Evolutionary conservation across 2,888 invertebrate genomes (phyloP).

Genomic region (Drosophila meridiana): DNA sequence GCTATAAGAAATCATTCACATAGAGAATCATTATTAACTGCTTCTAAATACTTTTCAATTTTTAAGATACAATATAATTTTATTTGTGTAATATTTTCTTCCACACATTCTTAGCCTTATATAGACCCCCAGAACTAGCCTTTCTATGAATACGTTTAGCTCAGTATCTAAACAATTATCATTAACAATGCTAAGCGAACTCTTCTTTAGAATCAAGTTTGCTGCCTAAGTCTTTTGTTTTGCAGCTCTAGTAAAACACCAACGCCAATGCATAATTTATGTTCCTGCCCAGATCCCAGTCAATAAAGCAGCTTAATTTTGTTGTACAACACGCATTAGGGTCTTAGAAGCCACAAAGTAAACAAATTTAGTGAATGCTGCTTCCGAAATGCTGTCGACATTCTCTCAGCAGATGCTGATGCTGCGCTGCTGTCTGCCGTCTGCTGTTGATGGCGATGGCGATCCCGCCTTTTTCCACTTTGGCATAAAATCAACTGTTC

Average conservation of each 20-base stretch:
- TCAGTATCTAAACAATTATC: conserved; percentile 8
- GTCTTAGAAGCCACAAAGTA: conserved; percentile 66
- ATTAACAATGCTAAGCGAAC: conserved; percentile 7
- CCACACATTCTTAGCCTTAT: too few species aligned
- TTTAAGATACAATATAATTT: background rate
- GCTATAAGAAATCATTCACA: too few species aligned
- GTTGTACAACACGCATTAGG: conserved; percentile 60
- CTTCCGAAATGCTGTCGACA: conserved; percentile 59
- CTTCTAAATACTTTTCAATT: too few species aligned
- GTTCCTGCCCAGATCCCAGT: conserved; percentile 34
- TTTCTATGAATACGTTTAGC: background rate
- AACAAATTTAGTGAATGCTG: conserved; percentile 33
- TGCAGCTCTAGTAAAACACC: conserved; percentile 25
- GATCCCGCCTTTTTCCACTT: conserved; percentile 63
- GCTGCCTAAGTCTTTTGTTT: conserved; percentile 65
- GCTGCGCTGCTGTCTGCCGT: background rate
- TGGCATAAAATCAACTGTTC: conserved; percentile 82
- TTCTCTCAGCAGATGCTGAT: conserved; percentile 26
- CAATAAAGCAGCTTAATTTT: conserved; percentile 66
- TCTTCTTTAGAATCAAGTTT: conserved; percentile 43
- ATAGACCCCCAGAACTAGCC: background rate
- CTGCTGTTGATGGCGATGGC: conserved; percentile 16
- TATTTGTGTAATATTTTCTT: background rate
- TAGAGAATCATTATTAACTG: too few species aligned
- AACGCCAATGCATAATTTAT: conserved; percentile 63